phyloP scores from a whole-genome alignment of 2,888 invertebrate species.

The Pyralis farinalis region DNA sequence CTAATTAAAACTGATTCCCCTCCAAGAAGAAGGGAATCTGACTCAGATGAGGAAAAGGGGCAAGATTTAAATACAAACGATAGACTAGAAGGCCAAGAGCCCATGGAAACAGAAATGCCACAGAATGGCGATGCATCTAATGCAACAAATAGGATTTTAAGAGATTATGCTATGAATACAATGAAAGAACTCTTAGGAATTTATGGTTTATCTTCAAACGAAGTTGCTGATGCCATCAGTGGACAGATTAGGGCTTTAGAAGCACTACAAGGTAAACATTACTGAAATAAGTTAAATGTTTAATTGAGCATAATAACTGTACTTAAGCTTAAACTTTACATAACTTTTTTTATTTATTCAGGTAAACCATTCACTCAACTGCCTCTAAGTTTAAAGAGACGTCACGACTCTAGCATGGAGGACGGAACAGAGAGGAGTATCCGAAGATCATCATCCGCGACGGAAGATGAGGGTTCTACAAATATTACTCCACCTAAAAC shows the following conservation, averaged over 20 bases:
- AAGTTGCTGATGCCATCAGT: slow-evolving; percentile 85
- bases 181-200: slow-evolving; percentile 89
- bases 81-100: slow-evolving; percentile 55
- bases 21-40: slow-evolving; percentile 75
- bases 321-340: background rate
- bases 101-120: slow-evolving; percentile 50
- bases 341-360: slow-evolving; percentile 22
- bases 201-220: slow-evolving; percentile 86
- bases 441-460: slow-evolving; percentile 69
- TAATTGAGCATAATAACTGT: slow-evolving; percentile 1
- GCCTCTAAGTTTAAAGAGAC: slow-evolving; percentile 62
- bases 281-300: slow-evolving; percentile 14
- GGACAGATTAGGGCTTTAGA: slow-evolving; percentile 85
- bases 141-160: slow-evolving; percentile 83
- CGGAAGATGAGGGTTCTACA: slow-evolving; percentile 73
- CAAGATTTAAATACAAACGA: slow-evolving; percentile 74
- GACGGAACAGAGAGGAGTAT: slow-evolving; percentile 61
- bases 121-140: slow-evolving; percentile 67
- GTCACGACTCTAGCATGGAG: slow-evolving; percentile 63
- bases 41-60: slow-evolving; percentile 73
- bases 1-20: slow-evolving; percentile 78
- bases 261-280: slow-evolving; percentile 84
- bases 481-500: slow-evolving; percentile 76
- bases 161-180: slow-evolving; percentile 89
- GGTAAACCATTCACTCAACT: slow-evolving; percentile 72